Evolutionary conservation across 1,140 invertebrate species (phyloP).

Genomic region (Druon quercuslanigerum): DNA sequence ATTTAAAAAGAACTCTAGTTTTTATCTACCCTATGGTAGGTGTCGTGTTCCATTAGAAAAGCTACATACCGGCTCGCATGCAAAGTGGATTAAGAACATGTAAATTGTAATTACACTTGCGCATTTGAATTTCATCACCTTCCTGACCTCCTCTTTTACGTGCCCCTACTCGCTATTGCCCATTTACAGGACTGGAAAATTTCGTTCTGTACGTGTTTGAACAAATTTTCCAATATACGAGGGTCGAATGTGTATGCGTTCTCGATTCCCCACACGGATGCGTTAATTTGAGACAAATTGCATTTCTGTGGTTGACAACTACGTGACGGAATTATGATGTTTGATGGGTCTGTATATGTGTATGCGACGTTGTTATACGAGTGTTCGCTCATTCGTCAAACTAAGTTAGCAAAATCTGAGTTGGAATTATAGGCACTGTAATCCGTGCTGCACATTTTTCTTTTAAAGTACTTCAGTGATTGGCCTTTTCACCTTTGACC

Average conservation of each 20-base stretch:
- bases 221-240: background rate
- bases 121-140: slow-evolving; percentile 49
- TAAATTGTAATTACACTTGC: slow-evolving; percentile 53
- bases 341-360: background rate
- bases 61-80: slow-evolving; percentile 30
- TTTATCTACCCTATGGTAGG: background rate
- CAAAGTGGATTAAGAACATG: slow-evolving; percentile 54
- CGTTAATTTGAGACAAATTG: slow-evolving; percentile 22
- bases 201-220: background rate
- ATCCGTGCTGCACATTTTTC: no score
- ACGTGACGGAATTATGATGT: slow-evolving; percentile 8
- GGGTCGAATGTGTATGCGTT: background rate
- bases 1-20: no score
- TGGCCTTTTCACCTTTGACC: no score
- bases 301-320: slow-evolving; percentile 8
- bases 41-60: slow-evolving; percentile 1
- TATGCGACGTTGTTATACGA: background rate
- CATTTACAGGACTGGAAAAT: slow-evolving; percentile 6
- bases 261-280: slow-evolving; percentile 7
- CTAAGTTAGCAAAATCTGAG: no score
- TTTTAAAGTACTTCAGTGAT: no score
- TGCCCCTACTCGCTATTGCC: background rate
- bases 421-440: no score
- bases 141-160: slow-evolving; percentile 26
- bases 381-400: background rate